Evolutionary conservation across 1,140 invertebrate genomes (phyloP).

Genomic region (Diplogasteroides magnus): DNA sequence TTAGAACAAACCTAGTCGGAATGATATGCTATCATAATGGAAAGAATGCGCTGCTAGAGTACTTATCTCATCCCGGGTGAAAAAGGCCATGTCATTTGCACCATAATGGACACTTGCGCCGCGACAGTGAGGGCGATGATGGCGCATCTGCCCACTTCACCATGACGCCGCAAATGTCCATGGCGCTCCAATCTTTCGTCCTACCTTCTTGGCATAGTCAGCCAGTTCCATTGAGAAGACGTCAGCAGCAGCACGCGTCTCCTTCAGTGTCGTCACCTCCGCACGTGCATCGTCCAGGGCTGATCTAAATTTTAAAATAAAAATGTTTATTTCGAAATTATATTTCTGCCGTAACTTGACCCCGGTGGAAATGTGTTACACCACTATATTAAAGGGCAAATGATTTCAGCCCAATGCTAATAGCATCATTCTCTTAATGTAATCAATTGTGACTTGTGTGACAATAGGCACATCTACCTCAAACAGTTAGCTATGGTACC

Average conservation of each 20-base stretch:
- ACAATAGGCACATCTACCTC: too few relatives aligned
- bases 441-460: too few relatives aligned
- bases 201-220: constrained; percentile 23
- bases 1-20: neutral
- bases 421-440: too few relatives aligned
- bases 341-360: too few relatives aligned
- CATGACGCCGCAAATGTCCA: too few relatives aligned
- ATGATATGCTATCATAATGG: constrained; percentile 7
- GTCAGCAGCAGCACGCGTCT: constrained; percentile 16
- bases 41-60: neutral
- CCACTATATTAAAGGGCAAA: too few relatives aligned
- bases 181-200: neutral
- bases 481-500: too few relatives aligned
- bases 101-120: neutral
- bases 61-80: neutral
- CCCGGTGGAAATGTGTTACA: too few relatives aligned
- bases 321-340: too few relatives aligned
- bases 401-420: too few relatives aligned
- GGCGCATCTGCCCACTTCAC: too few relatives aligned
- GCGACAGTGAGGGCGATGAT: neutral
- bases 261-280: constrained; percentile 15
- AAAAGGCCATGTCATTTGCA: neutral
- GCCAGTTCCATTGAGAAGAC: constrained; percentile 28
- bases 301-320: constrained; percentile 8
- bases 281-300: constrained; percentile 19